Conservation (phyloP, 2,113 vertebrate genomes). For the Saguinus midas region DNA sequence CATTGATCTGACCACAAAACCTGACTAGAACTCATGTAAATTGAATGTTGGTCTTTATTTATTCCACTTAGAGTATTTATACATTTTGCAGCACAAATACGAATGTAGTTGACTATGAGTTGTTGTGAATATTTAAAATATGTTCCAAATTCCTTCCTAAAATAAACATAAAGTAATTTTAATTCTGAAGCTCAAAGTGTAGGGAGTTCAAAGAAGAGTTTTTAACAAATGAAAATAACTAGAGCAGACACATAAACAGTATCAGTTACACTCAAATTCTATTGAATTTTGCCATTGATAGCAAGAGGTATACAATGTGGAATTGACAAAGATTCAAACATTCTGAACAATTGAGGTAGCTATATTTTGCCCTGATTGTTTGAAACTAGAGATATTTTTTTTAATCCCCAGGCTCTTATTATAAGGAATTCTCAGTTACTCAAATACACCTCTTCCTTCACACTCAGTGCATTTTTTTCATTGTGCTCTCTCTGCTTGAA, state of each 20-base stretch:
- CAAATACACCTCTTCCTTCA: background rate
- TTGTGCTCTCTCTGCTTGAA: background rate
- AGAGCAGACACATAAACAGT: background rate
- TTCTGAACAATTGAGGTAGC: background rate
- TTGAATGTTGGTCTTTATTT: background rate
- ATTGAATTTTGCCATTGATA: background rate
- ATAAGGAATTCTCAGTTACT: background rate
- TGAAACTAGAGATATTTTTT: background rate
- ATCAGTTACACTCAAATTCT: background rate
- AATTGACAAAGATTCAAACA: background rate
- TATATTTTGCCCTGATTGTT: background rate
- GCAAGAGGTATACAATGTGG: background rate
- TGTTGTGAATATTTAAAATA: background rate
- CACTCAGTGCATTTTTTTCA: background rate
- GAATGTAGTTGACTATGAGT: background rate
- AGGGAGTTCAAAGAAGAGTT: too few species aligned
- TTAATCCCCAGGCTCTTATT: background rate
- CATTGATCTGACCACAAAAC: background rate
- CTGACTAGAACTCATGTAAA: background rate
- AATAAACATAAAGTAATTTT: background rate
- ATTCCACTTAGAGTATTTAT: background rate
- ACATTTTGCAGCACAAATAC: background rate
- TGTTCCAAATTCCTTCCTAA: background rate
- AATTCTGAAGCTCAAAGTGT: background rate
- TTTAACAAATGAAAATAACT: background rate